These are phyloP conservation scores for Anthonomus grandis DNA, from an alignment of 1,140 invertebrate species.

Conservation along the genomic window DNA sequence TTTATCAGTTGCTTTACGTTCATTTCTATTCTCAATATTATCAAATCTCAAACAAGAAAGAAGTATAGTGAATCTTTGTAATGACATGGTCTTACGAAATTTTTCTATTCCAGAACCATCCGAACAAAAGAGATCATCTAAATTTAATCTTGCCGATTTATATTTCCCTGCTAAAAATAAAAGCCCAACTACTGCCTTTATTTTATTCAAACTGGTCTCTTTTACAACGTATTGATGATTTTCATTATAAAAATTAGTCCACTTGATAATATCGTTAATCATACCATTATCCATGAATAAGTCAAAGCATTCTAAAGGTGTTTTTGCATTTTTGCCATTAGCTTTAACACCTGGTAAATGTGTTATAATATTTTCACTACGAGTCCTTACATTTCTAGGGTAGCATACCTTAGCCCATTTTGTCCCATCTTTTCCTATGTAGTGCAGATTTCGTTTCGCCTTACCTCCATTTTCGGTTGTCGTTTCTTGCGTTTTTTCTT, in stretches of 20 bases:
- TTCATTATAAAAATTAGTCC: slow-evolving; percentile 25
- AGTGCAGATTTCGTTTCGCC: too few species aligned
- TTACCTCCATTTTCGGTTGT: too few species aligned
- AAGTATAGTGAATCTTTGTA: slow-evolving; percentile 33
- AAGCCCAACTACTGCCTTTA: slow-evolving; percentile 17
- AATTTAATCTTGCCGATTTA: slow-evolving; percentile 10
- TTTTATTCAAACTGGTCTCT: slow-evolving; percentile 11
- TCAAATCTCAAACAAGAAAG: slow-evolving; percentile 11
- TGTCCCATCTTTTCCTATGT: slow-evolving; percentile 14
- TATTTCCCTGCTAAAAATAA: slow-evolving; percentile 13
- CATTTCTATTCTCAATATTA: slow-evolving; percentile 12
- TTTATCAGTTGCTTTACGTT: slow-evolving; percentile 1
- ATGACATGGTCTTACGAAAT: slow-evolving; percentile 39
- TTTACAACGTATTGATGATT: slow-evolving; percentile 10
- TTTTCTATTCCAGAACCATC: slow-evolving; percentile 41
- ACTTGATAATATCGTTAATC: slow-evolving; percentile 30
- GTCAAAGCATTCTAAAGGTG: slow-evolving; percentile 33
- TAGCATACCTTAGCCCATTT: slow-evolving; percentile 1
- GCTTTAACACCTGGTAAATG: slow-evolving; percentile 36
- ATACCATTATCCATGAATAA: slow-evolving; percentile 35
- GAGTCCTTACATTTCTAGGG: slow-evolving; percentile 26
- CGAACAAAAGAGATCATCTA: slow-evolving; percentile 28
- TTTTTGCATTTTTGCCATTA: slow-evolving; percentile 29
- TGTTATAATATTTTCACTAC: slow-evolving; percentile 32
- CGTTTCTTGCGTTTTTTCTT: too few species aligned